phyloP scores from a whole-genome alignment of 1,140 invertebrate genomes.

The Solenopsis invicta region DNA sequence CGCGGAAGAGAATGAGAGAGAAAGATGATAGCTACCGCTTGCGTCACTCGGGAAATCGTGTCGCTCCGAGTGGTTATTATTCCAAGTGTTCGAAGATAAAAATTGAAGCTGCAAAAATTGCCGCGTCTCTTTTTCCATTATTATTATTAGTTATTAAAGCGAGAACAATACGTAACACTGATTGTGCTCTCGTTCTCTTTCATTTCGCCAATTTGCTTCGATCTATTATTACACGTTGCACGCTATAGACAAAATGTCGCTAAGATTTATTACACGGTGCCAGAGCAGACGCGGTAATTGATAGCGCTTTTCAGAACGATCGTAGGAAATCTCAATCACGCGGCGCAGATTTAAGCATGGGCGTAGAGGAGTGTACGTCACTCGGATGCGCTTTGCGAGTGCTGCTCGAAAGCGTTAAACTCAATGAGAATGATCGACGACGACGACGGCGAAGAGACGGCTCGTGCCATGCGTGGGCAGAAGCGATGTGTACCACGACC shows the following conservation, averaged over 20 bases:
- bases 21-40: background rate
- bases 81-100: conserved; percentile 18
- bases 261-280: background rate
- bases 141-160: background rate
- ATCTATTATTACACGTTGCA: background rate
- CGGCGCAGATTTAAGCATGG: conserved; percentile 45
- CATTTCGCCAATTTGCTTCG: background rate
- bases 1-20: background rate
- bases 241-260: background rate
- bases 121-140: background rate
- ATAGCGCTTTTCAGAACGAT: conserved; percentile 56
- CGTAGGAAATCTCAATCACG: conserved; percentile 78
- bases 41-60: conserved; percentile 28
- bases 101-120: conserved; percentile 3
- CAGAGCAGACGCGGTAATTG: conserved; percentile 26
- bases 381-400: conserved; percentile 57
- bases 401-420: conserved; percentile 77
- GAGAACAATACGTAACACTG: background rate
- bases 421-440: conserved; percentile 70
- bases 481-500: conserved; percentile 61
- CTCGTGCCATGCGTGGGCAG: conserved; percentile 77
- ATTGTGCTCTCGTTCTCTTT: background rate
- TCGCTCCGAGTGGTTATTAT: conserved; percentile 9
- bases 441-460: conserved; percentile 63
- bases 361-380: conserved; percentile 59